These are phyloP conservation scores for Phymastichus coffea DNA, from an alignment of 1,140 invertebrate species.

Conservation along the genomic window DNA sequence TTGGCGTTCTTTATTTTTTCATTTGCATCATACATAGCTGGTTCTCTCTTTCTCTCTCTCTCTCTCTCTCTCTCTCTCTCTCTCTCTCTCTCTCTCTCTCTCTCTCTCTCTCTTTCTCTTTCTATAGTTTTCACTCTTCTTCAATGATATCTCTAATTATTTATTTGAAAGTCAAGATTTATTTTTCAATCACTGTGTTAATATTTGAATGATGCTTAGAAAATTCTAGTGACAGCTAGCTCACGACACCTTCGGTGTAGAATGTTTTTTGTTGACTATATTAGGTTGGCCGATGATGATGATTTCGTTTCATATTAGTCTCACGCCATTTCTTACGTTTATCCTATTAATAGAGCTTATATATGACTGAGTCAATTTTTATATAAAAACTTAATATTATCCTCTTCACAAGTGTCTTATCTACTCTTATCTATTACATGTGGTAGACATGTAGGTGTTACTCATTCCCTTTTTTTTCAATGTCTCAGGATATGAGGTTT, in stretches of 20 bases:
- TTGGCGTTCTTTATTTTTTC: too few relatives aligned
- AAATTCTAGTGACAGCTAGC: conserved; percentile 42
- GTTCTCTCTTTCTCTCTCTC: conserved; percentile 45
- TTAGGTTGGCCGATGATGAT: background rate
- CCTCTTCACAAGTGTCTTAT: background rate
- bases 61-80: conserved; percentile 28
- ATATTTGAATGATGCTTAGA: conserved; percentile 55
- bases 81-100: conserved; percentile 33
- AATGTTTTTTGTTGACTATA: background rate
- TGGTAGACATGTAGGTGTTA: conserved; percentile 4
- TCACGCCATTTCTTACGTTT: background rate
- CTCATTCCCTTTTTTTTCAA: background rate
- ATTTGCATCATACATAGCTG: too few relatives aligned
- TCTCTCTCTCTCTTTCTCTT: conserved; percentile 18
- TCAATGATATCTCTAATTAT: conserved; percentile 23
- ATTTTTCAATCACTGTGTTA: conserved; percentile 34
- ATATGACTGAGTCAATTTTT: conserved; percentile 1
- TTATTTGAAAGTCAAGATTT: conserved; percentile 8
- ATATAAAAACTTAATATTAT: background rate
- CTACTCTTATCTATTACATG: background rate
- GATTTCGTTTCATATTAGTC: background rate
- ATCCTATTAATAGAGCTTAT: conserved; percentile 5
- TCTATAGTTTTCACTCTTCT: conserved; percentile 21
- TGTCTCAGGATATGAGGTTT: background rate
- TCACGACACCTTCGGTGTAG: conserved; percentile 7